Evolutionary conservation across 2,888 invertebrate genomes (phyloP).

Genomic region (Subacronicta megacephala): DNA sequence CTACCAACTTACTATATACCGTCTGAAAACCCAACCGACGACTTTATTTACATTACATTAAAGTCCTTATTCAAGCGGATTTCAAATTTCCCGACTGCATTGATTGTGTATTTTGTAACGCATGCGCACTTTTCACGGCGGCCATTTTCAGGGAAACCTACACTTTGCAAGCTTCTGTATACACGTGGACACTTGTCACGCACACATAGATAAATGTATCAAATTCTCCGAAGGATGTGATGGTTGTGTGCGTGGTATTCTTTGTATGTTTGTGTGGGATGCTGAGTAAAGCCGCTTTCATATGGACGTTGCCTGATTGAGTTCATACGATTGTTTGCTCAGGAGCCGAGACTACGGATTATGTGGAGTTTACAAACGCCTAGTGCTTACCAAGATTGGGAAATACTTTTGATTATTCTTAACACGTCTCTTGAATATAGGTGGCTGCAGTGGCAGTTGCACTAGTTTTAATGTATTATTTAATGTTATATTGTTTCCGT

Average conservation of each 20-base stretch:
- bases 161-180: conserved; percentile 59
- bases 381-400: conserved; percentile 53
- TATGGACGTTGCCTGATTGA: conserved; percentile 62
- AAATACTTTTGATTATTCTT: conserved; percentile 55
- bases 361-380: conserved; percentile 41
- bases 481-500: conserved; percentile 3
- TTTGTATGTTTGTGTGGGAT: conserved; percentile 73
- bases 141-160: conserved; percentile 84
- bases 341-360: conserved; percentile 43
- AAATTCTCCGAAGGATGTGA: conserved; percentile 68
- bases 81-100: conserved; percentile 2
- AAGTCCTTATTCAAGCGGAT: conserved; percentile 36
- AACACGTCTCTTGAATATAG: conserved; percentile 30
- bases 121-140: conserved; percentile 77
- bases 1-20: conserved; percentile 48
- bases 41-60: conserved; percentile 27
- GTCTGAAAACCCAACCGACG: not conserved
- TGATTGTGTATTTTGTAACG: conserved; percentile 56
- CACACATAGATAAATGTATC: conserved; percentile 65
- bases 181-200: conserved; percentile 46
- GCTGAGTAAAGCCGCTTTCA: conserved; percentile 77
- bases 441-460: too few species aligned
- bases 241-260: conserved; percentile 52
- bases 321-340: conserved; percentile 60
- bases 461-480: conserved; percentile 10